A percentile compares a stretch with the other conserved stretches of the same genome.
phyloP scores from a whole-genome alignment of 2,888 invertebrate genomes.

The Troides helena region DNA sequence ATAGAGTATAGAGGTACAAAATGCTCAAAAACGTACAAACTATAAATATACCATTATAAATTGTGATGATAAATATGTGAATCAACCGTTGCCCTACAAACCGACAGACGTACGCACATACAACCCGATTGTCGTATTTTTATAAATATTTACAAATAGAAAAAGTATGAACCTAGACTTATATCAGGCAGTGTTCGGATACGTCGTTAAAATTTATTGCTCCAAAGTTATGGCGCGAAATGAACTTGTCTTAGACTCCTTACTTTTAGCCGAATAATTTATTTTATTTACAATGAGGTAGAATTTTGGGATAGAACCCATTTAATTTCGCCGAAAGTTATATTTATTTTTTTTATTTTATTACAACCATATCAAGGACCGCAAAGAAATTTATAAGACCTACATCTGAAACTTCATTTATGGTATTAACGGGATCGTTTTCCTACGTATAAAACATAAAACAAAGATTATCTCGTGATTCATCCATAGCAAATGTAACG shows the following conservation, averaged over 20 bases:
- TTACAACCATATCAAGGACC: background rate
- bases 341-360: constrained; percentile 32
- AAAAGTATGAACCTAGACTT: constrained; percentile 39
- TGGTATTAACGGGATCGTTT: no score
- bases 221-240: constrained; percentile 53
- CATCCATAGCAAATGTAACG: no score
- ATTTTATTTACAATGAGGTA: constrained; percentile 77
- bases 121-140: constrained; percentile 35
- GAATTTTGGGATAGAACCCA: constrained; percentile 62
- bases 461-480: no score
- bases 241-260: constrained; percentile 51
- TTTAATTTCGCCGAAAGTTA: constrained; percentile 60
- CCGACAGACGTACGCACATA: constrained; percentile 30
- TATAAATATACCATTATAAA: constrained; percentile 27
- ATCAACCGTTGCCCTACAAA: background rate
- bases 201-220: constrained; percentile 51
- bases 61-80: constrained; percentile 38
- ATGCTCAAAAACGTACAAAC: constrained; percentile 32
- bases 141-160: constrained; percentile 34
- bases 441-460: no score
- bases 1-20: constrained; percentile 28
- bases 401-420: no score
- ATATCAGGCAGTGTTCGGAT: constrained; percentile 57
- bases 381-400: no score
- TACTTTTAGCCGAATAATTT: constrained; percentile 67